Evolutionary conservation across 2,113 vertebrate species (phyloP).

Genomic region (Pan troglodytes): NHGRI_mPanTro3-v2.1_pri NC_072407.2:58798001-58798500

Average conservation of each 20-base stretch:
- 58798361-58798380: not conserved
- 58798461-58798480: not conserved
- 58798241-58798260: not conserved
- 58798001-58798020: not conserved
- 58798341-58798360: not conserved
- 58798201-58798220: not conserved
- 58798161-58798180: not conserved
- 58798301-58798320: not conserved
- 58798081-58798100: not conserved
- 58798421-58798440: not conserved
- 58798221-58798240: not conserved
- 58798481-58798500: too few relatives aligned
- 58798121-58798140: not conserved
- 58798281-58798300: too few relatives aligned
- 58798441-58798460: not conserved
- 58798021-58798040: not conserved
- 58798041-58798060: not conserved
- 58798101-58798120: not conserved
- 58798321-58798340: not conserved
- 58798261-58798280: not conserved
- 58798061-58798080: not conserved
- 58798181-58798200: not conserved
- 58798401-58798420: not conserved
- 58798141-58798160: not conserved
- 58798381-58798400: not conserved